Evolutionary conservation across 2,888 invertebrate species (phyloP), one percentile per base, ranked within the genome.

Genomic region (Diogma glabrata): DNA sequence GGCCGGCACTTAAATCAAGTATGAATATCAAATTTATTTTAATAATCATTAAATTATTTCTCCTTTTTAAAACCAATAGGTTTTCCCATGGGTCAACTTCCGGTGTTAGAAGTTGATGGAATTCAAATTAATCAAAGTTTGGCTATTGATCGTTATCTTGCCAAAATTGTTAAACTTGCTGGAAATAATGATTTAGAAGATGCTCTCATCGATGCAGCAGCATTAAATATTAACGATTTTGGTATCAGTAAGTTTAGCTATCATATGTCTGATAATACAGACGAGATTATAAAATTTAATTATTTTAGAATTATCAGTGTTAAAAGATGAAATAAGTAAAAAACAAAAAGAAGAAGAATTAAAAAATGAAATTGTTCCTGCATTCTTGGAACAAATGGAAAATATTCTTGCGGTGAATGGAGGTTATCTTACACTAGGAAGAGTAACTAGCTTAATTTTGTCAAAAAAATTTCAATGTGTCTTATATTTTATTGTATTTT

Each of bases 141-240:
- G 12, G 43, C 43, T 1, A 43, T 43, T 14, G 22, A 20, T 5
- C n/a, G 43, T 3, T 43, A 43, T 22, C 22, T 14, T 1, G 43
- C 43, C 22, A 43, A 43, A 22, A n/a, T 22, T 22, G 43, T 23
- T 22, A 43, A 43, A 7, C 23, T 43, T 9, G 23, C 20, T 6
- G 43, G 43, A 7, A 43, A n/a, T 5, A 22, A n/a, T 22, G 43
- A 43, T n/a, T 6, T 43, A 7, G 43, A 43, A 14, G 43, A 43
- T 43, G 43, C 22, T 22, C 20, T 43, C 23, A 43, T 43, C 23
- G 43, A 43, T 43, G 43, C 43, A 14, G 43, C 22, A 14, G 43
- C 23, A 22, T 20, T 22, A 14, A 22, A 20, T 3, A 43, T 43
- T 22, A 43, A 43, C 14, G 43, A 43, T 22, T 43, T 22, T 14